Base-by-base conservation (phyloP, 2,888 invertebrate genomes). In the Homarus gammarus region DNA sequence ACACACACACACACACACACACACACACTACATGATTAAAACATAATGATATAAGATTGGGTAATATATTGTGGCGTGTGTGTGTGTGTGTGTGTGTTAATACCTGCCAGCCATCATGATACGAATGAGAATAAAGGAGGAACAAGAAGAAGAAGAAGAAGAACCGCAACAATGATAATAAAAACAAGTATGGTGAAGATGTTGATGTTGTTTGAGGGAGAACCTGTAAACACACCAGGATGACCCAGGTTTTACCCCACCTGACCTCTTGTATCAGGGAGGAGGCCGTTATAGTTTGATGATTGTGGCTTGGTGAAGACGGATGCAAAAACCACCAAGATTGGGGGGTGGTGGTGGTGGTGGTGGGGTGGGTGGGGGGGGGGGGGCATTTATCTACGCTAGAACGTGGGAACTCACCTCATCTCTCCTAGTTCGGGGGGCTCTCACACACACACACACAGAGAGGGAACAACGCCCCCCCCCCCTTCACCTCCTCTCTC, bases 321-420 rank as follows among this genome's bases (percentile, higher is more conserved):
- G 38, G 84, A 38, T 72, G 73, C 56, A 84, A 84, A 84, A 75
- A 84, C 38, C 36, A 27, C 72, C 84, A 75, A 49, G 64, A n/a
- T n/a, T n/a, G n/a, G n/a, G n/a, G n/a, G n/a, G n/a, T n/a, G n/a
- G n/a, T n/a, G n/a, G n/a, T n/a, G n/a, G n/a, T n/a, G n/a, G n/a
- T n/a, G n/a, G n/a, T n/a, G n/a, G n/a, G n/a, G n/a, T n/a, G n/a
- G n/a, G n/a, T n/a, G n/a, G n/a, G n/a, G n/a, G n/a, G n/a, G n/a
- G 84, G 72, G 73, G 72, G 72, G 51, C 36, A 84, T 84, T 84
- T 84, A 84, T 84, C 84, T 84, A 38, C 84, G 75, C 75, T 40
- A 75, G 84, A 84, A 75, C 75, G 84, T 79, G 79, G 79, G 79
- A 79, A 79, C 79, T 61, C 79, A 18, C 79, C 33, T 40, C 56